phyloP scores from a whole-genome alignment of 2,888 invertebrate species.

The Rhamnusium bicolor region DNA sequence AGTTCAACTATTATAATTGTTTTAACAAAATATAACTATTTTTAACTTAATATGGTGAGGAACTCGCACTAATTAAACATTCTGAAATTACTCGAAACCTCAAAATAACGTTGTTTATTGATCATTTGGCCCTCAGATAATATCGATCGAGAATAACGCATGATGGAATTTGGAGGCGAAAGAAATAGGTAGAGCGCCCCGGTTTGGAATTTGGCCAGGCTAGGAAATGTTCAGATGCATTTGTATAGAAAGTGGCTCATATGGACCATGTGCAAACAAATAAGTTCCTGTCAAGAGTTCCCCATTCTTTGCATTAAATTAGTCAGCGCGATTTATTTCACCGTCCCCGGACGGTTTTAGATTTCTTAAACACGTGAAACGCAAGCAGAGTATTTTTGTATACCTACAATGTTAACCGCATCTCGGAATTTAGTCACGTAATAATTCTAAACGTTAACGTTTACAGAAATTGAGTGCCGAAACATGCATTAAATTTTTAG shows the following conservation, averaged over 20 bases:
- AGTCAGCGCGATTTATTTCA: conserved; percentile 38
- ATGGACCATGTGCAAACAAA: conserved; percentile 20
- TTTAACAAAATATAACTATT: no score
- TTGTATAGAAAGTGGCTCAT: not conserved
- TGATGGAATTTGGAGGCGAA: no score
- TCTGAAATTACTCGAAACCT: no score
- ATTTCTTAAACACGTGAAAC: conserved; percentile 23
- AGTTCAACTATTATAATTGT: no score
- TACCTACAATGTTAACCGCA: not conserved
- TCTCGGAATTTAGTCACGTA: conserved; percentile 27
- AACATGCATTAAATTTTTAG: conserved; percentile 29
- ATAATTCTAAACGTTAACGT: conserved; percentile 31
- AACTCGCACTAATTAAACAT: no score
- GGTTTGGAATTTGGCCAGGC: not conserved
- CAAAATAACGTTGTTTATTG: no score
- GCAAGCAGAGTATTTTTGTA: conserved; percentile 9
- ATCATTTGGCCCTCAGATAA: no score
- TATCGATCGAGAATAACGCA: no score
- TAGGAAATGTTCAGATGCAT: not conserved
- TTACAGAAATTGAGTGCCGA: conserved; percentile 29
- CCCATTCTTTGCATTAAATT: conserved; percentile 22
- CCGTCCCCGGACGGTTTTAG: conserved; percentile 14
- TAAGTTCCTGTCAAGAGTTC: conserved; percentile 4
- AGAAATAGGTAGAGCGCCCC: no score
- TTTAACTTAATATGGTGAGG: no score